phyloP scores from a whole-genome alignment of 1,140 invertebrate species.

The Cherax destructor region DNA sequence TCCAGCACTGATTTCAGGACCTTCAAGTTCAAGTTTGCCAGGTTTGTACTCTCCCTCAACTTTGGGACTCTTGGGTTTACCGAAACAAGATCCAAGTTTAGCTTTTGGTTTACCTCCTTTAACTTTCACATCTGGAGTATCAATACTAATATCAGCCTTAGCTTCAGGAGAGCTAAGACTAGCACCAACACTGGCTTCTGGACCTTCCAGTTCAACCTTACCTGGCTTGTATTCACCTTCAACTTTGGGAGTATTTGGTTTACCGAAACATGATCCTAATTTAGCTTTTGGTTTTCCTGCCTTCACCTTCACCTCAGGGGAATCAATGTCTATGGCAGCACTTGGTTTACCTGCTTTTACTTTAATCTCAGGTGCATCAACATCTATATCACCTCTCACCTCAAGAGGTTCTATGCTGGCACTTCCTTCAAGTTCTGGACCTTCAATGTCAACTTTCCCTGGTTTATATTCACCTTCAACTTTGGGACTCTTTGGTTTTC shows the following conservation, averaged over 20 bases:
- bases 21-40: conserved; percentile 16
- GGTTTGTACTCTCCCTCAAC: conserved; percentile 47
- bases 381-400: conserved; percentile 10
- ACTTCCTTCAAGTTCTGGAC: neutral
- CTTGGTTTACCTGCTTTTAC: conserved; percentile 26
- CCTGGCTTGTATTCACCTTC: conserved; percentile 50
- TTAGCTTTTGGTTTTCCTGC: conserved; percentile 44
- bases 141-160: conserved; percentile 41
- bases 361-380: conserved; percentile 47
- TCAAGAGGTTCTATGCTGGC: neutral
- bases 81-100: conserved; percentile 47
- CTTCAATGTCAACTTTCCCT: conserved; percentile 29
- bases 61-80: conserved; percentile 51
- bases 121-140: conserved; percentile 44
- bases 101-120: conserved; percentile 37
- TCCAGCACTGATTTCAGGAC: conserved; percentile 26
- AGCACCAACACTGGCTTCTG: conserved; percentile 20
- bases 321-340: neutral
- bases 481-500: conserved; percentile 55
- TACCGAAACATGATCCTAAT: conserved; percentile 64
- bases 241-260: conserved; percentile 46
- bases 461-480: conserved; percentile 45
- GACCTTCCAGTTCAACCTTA: conserved; percentile 34
- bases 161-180: conserved; percentile 1
- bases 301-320: conserved; percentile 45